Evolutionary conservation across 1,140 invertebrate genomes (phyloP).

Genomic region (Sarcophaga bullata): DNA sequence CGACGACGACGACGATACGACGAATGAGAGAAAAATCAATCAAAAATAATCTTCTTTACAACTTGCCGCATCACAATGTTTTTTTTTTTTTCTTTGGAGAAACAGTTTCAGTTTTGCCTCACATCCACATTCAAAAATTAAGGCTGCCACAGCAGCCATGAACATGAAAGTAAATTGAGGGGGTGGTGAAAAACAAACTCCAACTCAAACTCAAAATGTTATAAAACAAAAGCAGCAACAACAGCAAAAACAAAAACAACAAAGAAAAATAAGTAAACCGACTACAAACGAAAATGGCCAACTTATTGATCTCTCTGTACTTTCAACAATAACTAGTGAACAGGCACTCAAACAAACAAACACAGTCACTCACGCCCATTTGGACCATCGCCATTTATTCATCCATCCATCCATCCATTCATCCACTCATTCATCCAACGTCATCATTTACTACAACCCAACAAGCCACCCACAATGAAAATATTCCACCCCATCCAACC

Average conservation of each 20-base stretch:
- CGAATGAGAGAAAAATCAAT: slow-evolving; percentile 48
- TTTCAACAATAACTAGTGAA: background rate
- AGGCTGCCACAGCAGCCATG: background rate
- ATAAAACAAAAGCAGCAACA: background rate
- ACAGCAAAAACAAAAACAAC: background rate
- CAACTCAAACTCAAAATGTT: background rate
- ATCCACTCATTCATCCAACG: background rate
- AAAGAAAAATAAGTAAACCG: background rate
- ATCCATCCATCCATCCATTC: background rate
- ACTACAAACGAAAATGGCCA: slow-evolving; percentile 30
- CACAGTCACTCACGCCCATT: slow-evolving; percentile 1
- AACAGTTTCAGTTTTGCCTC: slow-evolving; percentile 28
- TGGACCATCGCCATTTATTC: background rate
- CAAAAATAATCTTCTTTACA: slow-evolving; percentile 52
- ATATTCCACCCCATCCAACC: background rate
- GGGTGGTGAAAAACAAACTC: background rate
- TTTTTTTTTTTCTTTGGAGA: background rate
- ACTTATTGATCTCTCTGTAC: slow-evolving; percentile 26
- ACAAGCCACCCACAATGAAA: background rate
- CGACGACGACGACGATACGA: background rate
- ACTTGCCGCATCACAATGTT: slow-evolving; percentile 27
- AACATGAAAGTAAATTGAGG: background rate
- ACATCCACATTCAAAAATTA: background rate
- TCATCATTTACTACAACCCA: background rate
- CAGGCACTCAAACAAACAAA: background rate